These are phyloP conservation scores for Rhodeus uyekii DNA, from an alignment of 2,797 vertebrate species.

Conservation along the genomic window DNA sequence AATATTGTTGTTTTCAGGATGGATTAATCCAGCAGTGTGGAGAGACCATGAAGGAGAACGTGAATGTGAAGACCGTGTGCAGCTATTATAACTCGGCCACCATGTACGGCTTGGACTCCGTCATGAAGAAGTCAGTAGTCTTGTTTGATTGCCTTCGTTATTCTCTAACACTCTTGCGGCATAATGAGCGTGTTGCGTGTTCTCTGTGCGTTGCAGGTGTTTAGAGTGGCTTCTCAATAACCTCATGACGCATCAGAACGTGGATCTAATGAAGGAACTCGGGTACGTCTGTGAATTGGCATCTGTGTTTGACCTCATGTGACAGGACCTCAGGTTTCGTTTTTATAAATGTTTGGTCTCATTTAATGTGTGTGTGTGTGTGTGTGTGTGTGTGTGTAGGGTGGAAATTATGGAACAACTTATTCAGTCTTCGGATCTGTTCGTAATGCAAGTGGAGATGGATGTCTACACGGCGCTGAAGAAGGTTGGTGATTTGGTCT, in stretches of 20 bases:
- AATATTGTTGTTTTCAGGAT: slow-evolving; percentile 76
- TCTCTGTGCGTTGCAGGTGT: slow-evolving; percentile 79
- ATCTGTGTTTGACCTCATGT: neutral
- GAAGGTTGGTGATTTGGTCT: slow-evolving; percentile 78
- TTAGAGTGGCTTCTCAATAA: slow-evolving; percentile 98
- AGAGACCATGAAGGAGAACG: slow-evolving; percentile 99
- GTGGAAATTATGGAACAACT: slow-evolving; percentile 90
- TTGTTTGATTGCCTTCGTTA: neutral
- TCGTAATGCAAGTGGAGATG: slow-evolving; percentile 99
- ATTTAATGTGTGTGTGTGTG: slow-evolving; percentile 42
- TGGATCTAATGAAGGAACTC: slow-evolving; percentile 95
- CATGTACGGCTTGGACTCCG: slow-evolving; percentile 92
- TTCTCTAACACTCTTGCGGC: accelerated
- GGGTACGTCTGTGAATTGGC: too few relatives aligned
- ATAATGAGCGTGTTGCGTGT: neutral
- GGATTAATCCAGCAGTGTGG: slow-evolving; percentile 96
- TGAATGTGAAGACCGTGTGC: slow-evolving; percentile 91
- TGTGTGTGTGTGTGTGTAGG: slow-evolving; percentile 69
- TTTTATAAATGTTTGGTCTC: neutral
- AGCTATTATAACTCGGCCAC: slow-evolving; percentile 88
- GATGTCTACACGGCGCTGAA: slow-evolving; percentile 97
- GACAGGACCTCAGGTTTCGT: too few relatives aligned
- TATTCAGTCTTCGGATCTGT: slow-evolving; percentile 92
- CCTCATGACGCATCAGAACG: slow-evolving; percentile 96
- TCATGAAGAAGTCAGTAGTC: slow-evolving; percentile 89